Evolutionary conservation across 1,140 invertebrate genomes (phyloP).

Genomic region (Panagrolaimus sp.): DNA sequence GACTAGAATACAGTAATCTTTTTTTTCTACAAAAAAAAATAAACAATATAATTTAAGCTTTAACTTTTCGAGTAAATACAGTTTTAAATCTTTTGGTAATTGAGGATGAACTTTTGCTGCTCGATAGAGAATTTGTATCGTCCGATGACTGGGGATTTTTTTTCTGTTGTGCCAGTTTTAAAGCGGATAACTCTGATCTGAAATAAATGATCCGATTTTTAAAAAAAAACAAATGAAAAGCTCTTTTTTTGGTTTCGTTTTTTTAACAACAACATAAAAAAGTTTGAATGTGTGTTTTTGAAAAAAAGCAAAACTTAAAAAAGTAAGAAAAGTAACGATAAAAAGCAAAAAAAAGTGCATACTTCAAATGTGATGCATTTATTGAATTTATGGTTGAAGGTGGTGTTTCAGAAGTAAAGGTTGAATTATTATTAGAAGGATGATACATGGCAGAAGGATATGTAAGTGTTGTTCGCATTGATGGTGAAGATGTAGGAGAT

Average conservation of each 20-base stretch:
- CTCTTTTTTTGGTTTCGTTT: no score
- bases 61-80: background rate
- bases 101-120: conserved; percentile 5
- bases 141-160: background rate
- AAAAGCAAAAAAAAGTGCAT: background rate
- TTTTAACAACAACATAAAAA: no score
- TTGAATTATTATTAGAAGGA: background rate
- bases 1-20: no score
- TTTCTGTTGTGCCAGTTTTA: background rate
- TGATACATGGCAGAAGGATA: no score
- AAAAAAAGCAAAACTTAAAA: conserved; percentile 5
- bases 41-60: no score
- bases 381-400: background rate
- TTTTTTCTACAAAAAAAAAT: no score
- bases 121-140: conserved; percentile 1
- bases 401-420: background rate
- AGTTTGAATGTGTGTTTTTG: background rate
- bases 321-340: background rate
- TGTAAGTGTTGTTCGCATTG: background rate
- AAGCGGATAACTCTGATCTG: conserved; percentile 9
- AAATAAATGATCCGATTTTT: background rate
- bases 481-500: conserved; percentile 4
- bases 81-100: background rate
- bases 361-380: background rate
- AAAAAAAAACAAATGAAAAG: no score